Conservation (phyloP, 2,797 vertebrate genomes). For the Clarias fuscus region DNA sequence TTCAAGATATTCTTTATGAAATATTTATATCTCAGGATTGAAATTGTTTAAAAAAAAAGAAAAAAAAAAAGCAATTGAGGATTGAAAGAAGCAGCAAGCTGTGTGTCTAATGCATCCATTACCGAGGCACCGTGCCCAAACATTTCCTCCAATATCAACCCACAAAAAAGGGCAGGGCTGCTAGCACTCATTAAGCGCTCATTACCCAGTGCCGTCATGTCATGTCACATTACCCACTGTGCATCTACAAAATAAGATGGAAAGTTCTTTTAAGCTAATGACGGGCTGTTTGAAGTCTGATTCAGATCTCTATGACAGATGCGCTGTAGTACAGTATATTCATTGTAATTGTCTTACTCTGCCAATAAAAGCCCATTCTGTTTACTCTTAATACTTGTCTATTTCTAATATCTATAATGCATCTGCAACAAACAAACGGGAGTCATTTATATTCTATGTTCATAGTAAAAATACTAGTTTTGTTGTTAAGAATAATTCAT, state of each 20-base stretch:
- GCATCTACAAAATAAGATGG: slow-evolving; percentile 29
- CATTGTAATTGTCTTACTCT: background rate
- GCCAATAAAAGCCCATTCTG: background rate
- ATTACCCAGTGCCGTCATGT: slow-evolving; percentile 3
- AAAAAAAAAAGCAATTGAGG: background rate
- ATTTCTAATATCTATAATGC: background rate
- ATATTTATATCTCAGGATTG: background rate
- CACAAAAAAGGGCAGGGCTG: slow-evolving; percentile 33
- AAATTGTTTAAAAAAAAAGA: background rate
- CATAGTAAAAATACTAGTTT: background rate
- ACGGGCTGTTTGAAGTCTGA: slow-evolving; percentile 20
- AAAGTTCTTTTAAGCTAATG: slow-evolving; percentile 30
- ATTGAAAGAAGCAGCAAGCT: slow-evolving; percentile 17
- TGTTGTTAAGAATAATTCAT: background rate
- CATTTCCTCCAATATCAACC: slow-evolving; percentile 68
- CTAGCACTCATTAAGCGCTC: slow-evolving; percentile 18
- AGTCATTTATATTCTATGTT: background rate
- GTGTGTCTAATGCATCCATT: slow-evolving; percentile 63
- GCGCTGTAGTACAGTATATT: background rate
- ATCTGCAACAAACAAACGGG: background rate
- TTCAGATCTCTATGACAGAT: slow-evolving; percentile 3
- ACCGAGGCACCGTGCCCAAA: slow-evolving; percentile 68
- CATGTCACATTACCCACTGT: slow-evolving; percentile 36
- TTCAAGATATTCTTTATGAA: background rate
- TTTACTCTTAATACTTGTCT: background rate